Evolutionary conservation across 2,888 invertebrate genomes (phyloP).

Genomic region (Nemoura dubitans): DNA sequence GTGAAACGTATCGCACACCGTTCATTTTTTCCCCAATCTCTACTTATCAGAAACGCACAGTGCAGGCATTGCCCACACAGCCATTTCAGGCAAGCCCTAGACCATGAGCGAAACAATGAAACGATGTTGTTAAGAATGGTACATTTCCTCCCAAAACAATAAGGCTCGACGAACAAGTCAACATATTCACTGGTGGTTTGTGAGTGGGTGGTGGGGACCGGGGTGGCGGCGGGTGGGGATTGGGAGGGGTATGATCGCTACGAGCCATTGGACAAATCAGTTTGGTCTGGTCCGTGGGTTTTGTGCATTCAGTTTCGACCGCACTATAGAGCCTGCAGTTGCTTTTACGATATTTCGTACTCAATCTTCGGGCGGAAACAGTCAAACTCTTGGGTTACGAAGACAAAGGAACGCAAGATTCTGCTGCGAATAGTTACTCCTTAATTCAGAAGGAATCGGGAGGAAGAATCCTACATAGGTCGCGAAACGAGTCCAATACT

Average conservation of each 20-base stretch:
- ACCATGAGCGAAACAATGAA: neutral
- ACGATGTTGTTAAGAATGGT: slow-evolving; percentile 2
- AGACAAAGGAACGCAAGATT: neutral
- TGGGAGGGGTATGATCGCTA: neutral
- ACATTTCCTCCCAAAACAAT: slow-evolving; percentile 27
- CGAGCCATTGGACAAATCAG: slow-evolving; percentile 10
- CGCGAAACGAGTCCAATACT: neutral
- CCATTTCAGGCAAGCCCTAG: neutral
- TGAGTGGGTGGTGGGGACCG: neutral
- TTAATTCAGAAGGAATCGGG: neutral
- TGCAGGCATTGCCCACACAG: neutral
- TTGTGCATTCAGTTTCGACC: neutral
- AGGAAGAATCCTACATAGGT: neutral
- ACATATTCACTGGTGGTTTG: neutral
- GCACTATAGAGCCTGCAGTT: neutral
- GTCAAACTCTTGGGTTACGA: neutral
- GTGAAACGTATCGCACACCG: neutral
- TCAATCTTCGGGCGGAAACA: slow-evolving; percentile 21
- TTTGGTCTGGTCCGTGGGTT: neutral
- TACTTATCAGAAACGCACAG: neutral
- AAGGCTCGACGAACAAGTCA: slow-evolving; percentile 25
- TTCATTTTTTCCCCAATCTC: neutral
- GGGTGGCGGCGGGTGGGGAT: neutral
- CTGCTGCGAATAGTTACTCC: neutral
- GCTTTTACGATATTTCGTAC: slow-evolving; percentile 18